Base-by-base conservation (phyloP, 2,113 vertebrate genomes). In the Condylura cristata region DNA sequence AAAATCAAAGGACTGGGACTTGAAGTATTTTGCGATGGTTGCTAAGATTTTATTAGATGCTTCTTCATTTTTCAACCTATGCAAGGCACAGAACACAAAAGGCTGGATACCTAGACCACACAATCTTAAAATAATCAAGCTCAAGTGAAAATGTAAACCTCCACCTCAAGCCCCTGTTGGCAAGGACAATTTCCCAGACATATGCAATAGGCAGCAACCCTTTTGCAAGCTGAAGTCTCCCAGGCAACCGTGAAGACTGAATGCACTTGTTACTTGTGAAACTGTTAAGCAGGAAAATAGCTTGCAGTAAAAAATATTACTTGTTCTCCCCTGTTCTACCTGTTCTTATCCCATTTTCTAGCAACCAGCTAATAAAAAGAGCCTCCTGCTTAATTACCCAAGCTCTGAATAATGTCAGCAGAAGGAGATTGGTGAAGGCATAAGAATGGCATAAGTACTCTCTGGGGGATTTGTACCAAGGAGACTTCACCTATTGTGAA, bases 1-100 rank as follows among this genome's bases (percentile, higher is more conserved):
- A 98, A 99, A 99, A 75, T 97, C 96, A 97, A 99, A 99, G 88
- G 99, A 99, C 96, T 99, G 98, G 87, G 98, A 97, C 89, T 96
- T 96, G 96, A 99, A 99, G 98, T 99, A 99, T 90, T 95, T 96
- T 90, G 97, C 96, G 96, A 99, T 97, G 97, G 96, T 98, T 24
- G 13, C 83, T 97, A 99, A 96, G 98, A 99, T 97, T 97, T 97
- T 97, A 72, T 97, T 97, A 81, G 99, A 98, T 94, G 97, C 98
- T 34, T 98, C 95, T 97, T 98, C 97, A 95, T 99, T 98, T 97
- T 98, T 97, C 94, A 98, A 97, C 96, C 99, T 99, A 98, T 89
- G 97, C 95, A 96, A 97, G 96, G 98, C 97, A 98, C 97, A 98
- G 97, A 98, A 98, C 89, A 98, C 5, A 97, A 97, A 89, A 97